Evolutionary conservation across 2,113 vertebrate species (phyloP).

Genomic region (Platichthys stellatus): DNA sequence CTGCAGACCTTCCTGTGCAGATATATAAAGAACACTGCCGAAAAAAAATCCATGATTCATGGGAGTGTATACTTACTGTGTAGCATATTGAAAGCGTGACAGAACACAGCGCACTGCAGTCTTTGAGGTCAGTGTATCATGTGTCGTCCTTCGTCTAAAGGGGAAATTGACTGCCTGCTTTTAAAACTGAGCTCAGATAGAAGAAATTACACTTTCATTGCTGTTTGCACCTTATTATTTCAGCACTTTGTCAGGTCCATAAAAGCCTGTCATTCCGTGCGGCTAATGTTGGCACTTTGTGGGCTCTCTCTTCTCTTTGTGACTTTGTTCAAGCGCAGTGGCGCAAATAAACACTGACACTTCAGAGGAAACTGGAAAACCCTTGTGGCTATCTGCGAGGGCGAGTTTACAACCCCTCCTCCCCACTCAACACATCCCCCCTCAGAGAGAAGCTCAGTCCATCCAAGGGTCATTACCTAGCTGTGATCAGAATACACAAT

Average conservation of each 20-base stretch:
- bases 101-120: not conserved
- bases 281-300: not conserved
- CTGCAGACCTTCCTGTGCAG: conserved; percentile 9
- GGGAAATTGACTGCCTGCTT: not conserved
- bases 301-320: not conserved
- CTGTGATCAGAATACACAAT: conserved; percentile 71
- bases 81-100: not conserved
- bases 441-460: conserved; percentile 49
- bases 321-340: conserved; percentile 38
- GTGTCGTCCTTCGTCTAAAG: not conserved
- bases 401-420: conserved; percentile 7
- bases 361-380: conserved; percentile 42
- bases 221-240: conserved; percentile 17
- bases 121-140: not conserved
- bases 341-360: conserved; percentile 54
- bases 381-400: conserved; percentile 35
- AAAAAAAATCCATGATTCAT: not conserved
- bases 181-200: conserved; percentile 11
- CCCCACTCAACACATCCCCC: not conserved
- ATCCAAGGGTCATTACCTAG: conserved; percentile 69
- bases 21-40: not conserved
- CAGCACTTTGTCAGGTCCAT: not conserved
- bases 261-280: not conserved
- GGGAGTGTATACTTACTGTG: not conserved
- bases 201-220: not conserved